Percentiles rank a stretch among this genome's conserved stretches.
phyloP scores from a whole-genome alignment of 2,797 vertebrate species.

The Gila robusta region DNA sequence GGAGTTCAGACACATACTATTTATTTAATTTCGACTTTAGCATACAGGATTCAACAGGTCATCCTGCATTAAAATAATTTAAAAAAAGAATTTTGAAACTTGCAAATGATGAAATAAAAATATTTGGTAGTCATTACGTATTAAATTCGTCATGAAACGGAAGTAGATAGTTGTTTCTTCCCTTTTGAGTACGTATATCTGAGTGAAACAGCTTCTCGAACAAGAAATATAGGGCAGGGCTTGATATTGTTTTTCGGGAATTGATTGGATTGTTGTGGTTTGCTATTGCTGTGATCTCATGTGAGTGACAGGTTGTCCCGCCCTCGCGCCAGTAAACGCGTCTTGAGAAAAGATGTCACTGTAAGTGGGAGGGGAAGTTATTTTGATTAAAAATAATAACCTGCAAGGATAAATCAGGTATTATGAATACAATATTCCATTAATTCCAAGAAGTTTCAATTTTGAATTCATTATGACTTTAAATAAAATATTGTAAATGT shows the following conservation, averaged over 20 bases:
- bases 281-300: not conserved
- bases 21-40: slow-evolving; percentile 65
- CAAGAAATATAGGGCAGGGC: not conserved
- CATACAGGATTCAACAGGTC: slow-evolving; percentile 48
- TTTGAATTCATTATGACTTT: not conserved
- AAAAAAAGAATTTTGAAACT: not conserved
- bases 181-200: not conserved
- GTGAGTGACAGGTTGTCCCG: too few species aligned
- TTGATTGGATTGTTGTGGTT: not conserved
- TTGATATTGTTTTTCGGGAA: not conserved
- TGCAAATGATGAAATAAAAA: not conserved
- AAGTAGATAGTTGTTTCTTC: not conserved
- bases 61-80: not conserved
- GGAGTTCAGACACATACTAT: slow-evolving; percentile 58
- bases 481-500: not conserved
- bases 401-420: not conserved
- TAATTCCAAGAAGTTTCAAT: too few species aligned
- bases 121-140: not conserved
- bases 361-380: too few species aligned
- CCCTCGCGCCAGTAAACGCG: too few species aligned
- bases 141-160: not conserved
- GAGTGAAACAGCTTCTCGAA: not conserved
- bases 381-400: not conserved
- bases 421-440: too few species aligned
- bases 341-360: too few species aligned